A percentile compares a stretch with the other conserved stretches of the same genome.
These are phyloP conservation scores for Sylvia atricapilla DNA, from an alignment of 2,113 vertebrate species.

Conservation along the genomic window DNA sequence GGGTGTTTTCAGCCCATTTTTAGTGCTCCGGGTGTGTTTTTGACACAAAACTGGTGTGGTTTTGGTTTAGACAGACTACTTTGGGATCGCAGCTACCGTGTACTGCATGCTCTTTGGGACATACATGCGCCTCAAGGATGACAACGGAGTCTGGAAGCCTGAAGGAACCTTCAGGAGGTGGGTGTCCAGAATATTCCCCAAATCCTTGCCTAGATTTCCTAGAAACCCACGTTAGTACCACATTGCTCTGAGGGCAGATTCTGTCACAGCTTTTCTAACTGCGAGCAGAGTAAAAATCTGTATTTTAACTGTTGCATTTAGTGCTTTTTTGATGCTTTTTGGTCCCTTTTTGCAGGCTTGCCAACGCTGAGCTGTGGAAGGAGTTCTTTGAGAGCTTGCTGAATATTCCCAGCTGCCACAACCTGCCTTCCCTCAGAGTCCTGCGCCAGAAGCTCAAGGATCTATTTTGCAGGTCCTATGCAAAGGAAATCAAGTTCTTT, in stretches of 20 bases:
- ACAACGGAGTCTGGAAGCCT: constrained; percentile 84
- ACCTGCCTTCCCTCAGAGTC: constrained; percentile 70
- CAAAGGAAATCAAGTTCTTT: constrained; percentile 77
- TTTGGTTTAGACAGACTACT: constrained; percentile 86
- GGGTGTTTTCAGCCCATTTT: not conserved
- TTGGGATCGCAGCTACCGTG: constrained; percentile 88
- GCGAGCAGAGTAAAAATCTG: not conserved
- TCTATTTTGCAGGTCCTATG: constrained; percentile 76
- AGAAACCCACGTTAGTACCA: not conserved
- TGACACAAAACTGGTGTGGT: not conserved
- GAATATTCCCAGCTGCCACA: constrained; percentile 78
- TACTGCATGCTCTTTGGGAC: constrained; percentile 92
- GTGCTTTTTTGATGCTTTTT: not conserved
- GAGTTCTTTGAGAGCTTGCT: constrained; percentile 87
- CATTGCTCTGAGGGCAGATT: not conserved
- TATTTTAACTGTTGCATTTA: not conserved
- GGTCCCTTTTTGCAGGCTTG: constrained; percentile 71
- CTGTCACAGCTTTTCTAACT: not conserved
- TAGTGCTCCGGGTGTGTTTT: not conserved
- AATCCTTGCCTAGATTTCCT: not conserved
- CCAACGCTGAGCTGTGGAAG: constrained; percentile 85
- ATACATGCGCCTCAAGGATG: constrained; percentile 87
- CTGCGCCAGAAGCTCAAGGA: constrained; percentile 70
- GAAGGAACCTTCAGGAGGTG: constrained; percentile 86
- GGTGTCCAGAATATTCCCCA: not conserved